Base-by-base conservation (phyloP, 2,888 invertebrate genomes). In the Chrysodeixis includens region DNA sequence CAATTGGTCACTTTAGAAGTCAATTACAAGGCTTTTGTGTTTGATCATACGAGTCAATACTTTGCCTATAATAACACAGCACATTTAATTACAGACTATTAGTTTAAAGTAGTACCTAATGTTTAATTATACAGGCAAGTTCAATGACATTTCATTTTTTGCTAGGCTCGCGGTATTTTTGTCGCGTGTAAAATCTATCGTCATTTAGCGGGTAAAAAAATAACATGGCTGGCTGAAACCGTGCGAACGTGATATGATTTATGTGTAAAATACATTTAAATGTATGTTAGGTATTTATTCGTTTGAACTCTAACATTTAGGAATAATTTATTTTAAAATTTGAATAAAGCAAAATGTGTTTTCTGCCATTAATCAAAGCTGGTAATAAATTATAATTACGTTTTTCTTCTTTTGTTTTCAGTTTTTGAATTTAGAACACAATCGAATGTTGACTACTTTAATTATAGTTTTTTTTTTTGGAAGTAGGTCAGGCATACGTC, bases 141-240 rank as follows among this genome's bases (percentile, higher is more conserved):
- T 81, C 82, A 79, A 46, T 60, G 82, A 74, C 81, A 69, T 63
- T 67, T 10, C 5, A 52, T 16, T 77, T 78, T 81, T 79, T 76
- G 69, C 55, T 61, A 60, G 16, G 69, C 49, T 52, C 55, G 79
- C 51, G 62, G 63, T 81, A 81, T 81, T 81, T 81, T 58, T 66
- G 79, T 81, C 73, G 76, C 82, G 74, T 81, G 81, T 66, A 79
- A 76, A 79, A 74, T 73, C 68, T 66, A 66, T 51, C 20, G 69
- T 18, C 54, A 26, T 30, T 54, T 26, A 16, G 53, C 40, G 44
- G 22, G 71, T 69, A 69, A 70, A 78, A 74, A 76, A 52, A 40
- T 35, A 60, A 64, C 65, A 57, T 30, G 52, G 18, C 46, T n/a
- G n/a, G 40, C 40, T n/a, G 40, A n/a, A n/a, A 40, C n/a, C 40